Conservation (phyloP, 2,888 invertebrate genomes). For the Bedellia somnulentella region DNA sequence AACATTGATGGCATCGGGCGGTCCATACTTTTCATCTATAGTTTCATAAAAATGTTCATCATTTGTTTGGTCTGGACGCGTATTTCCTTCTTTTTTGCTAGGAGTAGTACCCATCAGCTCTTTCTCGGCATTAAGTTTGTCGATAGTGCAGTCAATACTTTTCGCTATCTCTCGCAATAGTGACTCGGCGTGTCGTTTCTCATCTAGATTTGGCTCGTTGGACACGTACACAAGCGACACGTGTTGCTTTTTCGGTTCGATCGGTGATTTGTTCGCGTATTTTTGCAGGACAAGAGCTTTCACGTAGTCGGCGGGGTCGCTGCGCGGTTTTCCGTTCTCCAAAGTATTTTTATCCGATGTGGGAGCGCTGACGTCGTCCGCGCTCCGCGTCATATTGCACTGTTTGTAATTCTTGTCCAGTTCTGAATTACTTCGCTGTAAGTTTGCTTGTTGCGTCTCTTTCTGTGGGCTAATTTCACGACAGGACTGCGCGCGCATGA, state of each 20-base stretch:
- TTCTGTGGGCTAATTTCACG: constrained; percentile 25
- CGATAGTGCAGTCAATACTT: constrained; percentile 45
- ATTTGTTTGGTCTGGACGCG: too few relatives aligned
- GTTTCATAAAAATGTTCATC: constrained; percentile 28
- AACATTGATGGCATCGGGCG: constrained; percentile 16
- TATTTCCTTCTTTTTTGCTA: constrained; percentile 17
- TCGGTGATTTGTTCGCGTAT: constrained; percentile 33
- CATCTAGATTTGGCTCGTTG: constrained; percentile 31
- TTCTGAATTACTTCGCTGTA: constrained; percentile 27
- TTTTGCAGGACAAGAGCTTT: constrained; percentile 47
- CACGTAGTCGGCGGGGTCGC: constrained; percentile 39
- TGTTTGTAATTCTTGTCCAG: constrained; percentile 13
- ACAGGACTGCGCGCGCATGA: constrained; percentile 25
- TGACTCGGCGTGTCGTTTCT: constrained; percentile 44
- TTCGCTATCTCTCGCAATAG: constrained; percentile 43
- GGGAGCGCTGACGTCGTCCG: constrained; percentile 18
- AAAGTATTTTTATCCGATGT: constrained; percentile 36
- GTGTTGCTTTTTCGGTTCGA: constrained; percentile 31
- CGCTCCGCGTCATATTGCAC: constrained; percentile 5
- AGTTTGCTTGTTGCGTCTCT: constrained; percentile 19
- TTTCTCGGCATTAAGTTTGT: constrained; percentile 28
- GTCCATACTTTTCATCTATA: constrained; percentile 18
- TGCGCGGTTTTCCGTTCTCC: constrained; percentile 17
- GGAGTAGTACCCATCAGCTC: constrained; percentile 34
- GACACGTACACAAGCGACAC: constrained; percentile 46